Evolutionary conservation across 2,888 invertebrate genomes (phyloP), one percentile per base, ranked within the genome.

Genomic region (Pachliopta kotzebuea): DNA sequence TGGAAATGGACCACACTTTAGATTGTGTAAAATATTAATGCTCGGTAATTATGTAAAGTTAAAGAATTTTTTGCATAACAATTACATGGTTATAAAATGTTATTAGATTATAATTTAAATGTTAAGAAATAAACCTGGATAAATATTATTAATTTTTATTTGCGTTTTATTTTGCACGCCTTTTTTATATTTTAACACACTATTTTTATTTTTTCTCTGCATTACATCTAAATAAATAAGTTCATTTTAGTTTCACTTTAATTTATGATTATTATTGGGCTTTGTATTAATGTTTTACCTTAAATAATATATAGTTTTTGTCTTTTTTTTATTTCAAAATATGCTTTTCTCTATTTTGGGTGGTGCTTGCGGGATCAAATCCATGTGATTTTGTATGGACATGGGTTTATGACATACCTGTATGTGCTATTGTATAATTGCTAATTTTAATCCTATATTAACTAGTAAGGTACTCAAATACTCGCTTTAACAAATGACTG

Each of bases 121-220:
- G 84, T 86, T 91, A 90, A 89, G 90, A 81, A 90, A 89, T 91
- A 90, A 90, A 91, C 84, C 85, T 89, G 89, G 89, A 89, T 88
- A 86, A 86, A 88, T 88, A 88, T 88, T 86, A 82, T 85, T 83
- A 79, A 86, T 85, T 87, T 84, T 86, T 74, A 76, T 84, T 86
- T 85, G 80, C 62, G 80, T 87, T 88, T 89, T 81, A 85, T 86
- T 89, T 85, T 74, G 62, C 62, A 71, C 76, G 70, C 71, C 68
- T 71, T 75, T 76, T n/a, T 70, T 31, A 31, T 21, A 65, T 71
- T 67, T 72, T 60, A 37, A 45, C 64, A 69, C 63, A 61, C 65
- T 67, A 74, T 69, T 62, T 64, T 60, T 63, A 57, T 59, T 70
- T 65, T 67, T 56, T 56, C 58, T 69, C 68, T 64, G 24, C 57